Evolutionary conservation across 2,888 invertebrate species (phyloP), one percentile per base, ranked within the genome.

Genomic region (Archips xylosteana): DNA sequence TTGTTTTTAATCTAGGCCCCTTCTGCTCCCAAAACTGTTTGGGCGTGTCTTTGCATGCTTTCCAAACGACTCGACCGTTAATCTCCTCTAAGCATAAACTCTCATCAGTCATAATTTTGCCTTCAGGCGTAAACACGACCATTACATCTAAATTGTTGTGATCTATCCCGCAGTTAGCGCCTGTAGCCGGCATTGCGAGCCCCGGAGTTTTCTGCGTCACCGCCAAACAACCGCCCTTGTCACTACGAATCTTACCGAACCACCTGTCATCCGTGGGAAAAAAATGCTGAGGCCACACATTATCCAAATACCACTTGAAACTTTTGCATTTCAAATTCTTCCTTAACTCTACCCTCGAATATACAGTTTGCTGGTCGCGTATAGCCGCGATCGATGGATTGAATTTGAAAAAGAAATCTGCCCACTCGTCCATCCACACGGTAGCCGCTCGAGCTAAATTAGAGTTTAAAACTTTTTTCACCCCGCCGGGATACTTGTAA

Each of bases 381-480:
- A 88, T 87, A 0, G 89, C 84, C 0, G 95, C 95, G 0, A 97
- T 96, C 54, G 96, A 95, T 78, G 95, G 96, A 84, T 98, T 98
- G 80, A 98, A 97, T 85, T 97, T 97, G 87, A 98, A 98, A 84
- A 97, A 98, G 89, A 99, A 98, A 76, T 97, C 97, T 12, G 97
- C 97, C 97, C 99, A 99, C 71, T 99, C 97, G 85, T 99, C 99
- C 97, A 99, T 98, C 99, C 99, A 99, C 0, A 99, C 99, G 2
- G 97, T 95, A 0, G 99, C 99, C 0, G 98, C 99, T 74, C 99
- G 95, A 0, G 98, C 98, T 49, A 99, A 94, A 92, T 99, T 99
- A 0, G 97, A 96, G 79, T 98, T 97, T 1, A 99, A 95, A n/a
- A 98, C 97, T 79, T 97, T 97, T 0, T 96, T 96, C 5, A 98